Evolutionary conservation across 2,797 vertebrate genomes (phyloP).

Genomic region (Poecile montanus): DNA sequence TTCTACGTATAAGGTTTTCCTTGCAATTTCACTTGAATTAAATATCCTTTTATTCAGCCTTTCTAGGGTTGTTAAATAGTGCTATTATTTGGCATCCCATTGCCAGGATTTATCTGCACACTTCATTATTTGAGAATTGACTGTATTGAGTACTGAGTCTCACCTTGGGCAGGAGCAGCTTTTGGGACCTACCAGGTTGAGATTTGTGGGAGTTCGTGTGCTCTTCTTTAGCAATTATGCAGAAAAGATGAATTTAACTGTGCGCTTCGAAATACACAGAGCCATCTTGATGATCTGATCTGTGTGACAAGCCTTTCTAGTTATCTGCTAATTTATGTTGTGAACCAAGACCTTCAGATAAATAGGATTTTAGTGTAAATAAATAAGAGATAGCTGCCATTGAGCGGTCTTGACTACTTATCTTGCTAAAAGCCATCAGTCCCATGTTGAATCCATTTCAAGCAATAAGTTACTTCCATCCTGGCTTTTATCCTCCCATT

Average conservation of each 20-base stretch:
- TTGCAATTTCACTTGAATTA: neutral
- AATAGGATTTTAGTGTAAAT: slow-evolving; percentile 27
- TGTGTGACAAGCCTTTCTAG: neutral
- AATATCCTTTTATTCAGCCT: neutral
- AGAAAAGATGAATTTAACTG: neutral
- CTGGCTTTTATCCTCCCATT: slow-evolving; percentile 40
- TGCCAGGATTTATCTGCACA: neutral
- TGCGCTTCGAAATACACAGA: neutral
- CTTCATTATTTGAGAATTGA: neutral
- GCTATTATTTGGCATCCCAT: neutral
- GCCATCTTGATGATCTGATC: neutral
- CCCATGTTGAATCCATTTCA: slow-evolving; percentile 24
- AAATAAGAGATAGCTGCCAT: slow-evolving; percentile 4
- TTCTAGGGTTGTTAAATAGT: neutral
- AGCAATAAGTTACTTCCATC: slow-evolving; percentile 24
- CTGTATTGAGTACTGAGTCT: neutral
- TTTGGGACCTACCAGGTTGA: neutral
- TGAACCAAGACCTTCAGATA: neutral
- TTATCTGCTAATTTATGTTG: neutral
- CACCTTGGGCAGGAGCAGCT: neutral
- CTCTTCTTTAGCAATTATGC: neutral
- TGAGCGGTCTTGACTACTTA: neutral
- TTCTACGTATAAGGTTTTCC: neutral
- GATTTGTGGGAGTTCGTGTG: neutral
- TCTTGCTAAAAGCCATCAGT: neutral